Conservation (phyloP, 2,888 invertebrate genomes). For the Aphrophora alni region DNA sequence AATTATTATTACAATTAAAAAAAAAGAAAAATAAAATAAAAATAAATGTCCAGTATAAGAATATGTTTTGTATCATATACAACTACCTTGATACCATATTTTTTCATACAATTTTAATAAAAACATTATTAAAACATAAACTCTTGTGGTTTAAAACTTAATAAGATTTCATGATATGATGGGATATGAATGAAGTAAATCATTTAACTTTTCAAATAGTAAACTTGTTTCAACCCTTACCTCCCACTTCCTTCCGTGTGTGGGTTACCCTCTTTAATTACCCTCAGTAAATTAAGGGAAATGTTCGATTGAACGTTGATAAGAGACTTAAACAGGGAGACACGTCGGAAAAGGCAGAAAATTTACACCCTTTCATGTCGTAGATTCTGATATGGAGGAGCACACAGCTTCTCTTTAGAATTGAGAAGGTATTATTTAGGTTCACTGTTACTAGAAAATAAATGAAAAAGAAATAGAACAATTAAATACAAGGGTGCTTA, state of each 20-base stretch:
- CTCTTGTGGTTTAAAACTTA: no score
- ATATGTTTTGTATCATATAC: no score
- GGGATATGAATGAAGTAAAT: background rate
- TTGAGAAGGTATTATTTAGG: background rate
- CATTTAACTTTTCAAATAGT: constrained; percentile 9
- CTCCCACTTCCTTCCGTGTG: background rate
- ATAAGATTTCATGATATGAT: background rate
- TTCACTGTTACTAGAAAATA: background rate
- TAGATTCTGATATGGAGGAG: background rate
- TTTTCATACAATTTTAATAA: no score
- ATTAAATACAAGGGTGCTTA: no score
- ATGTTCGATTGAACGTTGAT: constrained; percentile 44
- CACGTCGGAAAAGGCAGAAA: constrained; percentile 39
- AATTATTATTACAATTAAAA: no score
- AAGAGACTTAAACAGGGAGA: constrained; percentile 29
- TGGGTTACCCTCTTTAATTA: constrained; percentile 40
- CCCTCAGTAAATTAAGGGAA: constrained; percentile 43
- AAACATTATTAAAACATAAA: no score
- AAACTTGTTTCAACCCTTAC: background rate
- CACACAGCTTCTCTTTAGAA: background rate
- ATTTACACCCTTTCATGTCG: constrained; percentile 39
- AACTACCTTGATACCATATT: no score
- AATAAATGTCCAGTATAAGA: no score
- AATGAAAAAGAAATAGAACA: no score
- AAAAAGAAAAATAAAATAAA: no score